phyloP scores from a whole-genome alignment of 2,888 invertebrate genomes.

The Paralinhomoeus sp. region DNA sequence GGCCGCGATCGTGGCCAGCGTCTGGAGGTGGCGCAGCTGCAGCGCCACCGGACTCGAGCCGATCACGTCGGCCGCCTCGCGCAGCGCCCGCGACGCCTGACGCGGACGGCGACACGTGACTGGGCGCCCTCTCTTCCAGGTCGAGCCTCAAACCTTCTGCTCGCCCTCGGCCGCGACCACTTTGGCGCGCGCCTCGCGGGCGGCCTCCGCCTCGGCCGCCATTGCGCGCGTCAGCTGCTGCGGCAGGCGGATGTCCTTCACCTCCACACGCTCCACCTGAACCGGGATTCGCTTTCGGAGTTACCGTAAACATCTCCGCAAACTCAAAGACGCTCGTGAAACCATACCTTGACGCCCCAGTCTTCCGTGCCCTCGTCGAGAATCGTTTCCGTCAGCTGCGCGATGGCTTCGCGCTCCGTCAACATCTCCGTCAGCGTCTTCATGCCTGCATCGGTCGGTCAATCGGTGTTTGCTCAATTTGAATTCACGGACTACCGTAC shows the following conservation, averaged over 20 bases:
- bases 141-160: constrained; percentile 24
- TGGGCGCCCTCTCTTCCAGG: too few relatives aligned
- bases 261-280: constrained; percentile 24
- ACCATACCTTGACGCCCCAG: constrained; percentile 23
- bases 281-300: neutral
- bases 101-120: too few relatives aligned
- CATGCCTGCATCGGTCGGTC: constrained; percentile 58
- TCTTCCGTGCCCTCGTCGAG: constrained; percentile 26
- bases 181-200: constrained; percentile 53
- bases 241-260: constrained; percentile 52
- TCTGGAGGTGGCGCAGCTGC: constrained; percentile 38
- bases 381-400: constrained; percentile 24
- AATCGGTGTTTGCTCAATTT: too few relatives aligned
- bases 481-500: too few relatives aligned
- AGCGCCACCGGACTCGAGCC: constrained; percentile 51
- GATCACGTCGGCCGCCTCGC: constrained; percentile 60
- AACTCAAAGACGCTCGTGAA: neutral
- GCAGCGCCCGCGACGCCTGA: constrained; percentile 49
- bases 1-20: constrained; percentile 75
- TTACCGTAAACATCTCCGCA: neutral
- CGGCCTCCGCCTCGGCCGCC: constrained; percentile 59
- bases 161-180: constrained; percentile 36
- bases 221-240: constrained; percentile 52
- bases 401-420: constrained; percentile 54
- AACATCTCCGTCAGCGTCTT: constrained; percentile 85